These are phyloP conservation scores for Maylandia zebra DNA, from an alignment of 2,113 vertebrate genomes.

Conservation along the genomic window DNA sequence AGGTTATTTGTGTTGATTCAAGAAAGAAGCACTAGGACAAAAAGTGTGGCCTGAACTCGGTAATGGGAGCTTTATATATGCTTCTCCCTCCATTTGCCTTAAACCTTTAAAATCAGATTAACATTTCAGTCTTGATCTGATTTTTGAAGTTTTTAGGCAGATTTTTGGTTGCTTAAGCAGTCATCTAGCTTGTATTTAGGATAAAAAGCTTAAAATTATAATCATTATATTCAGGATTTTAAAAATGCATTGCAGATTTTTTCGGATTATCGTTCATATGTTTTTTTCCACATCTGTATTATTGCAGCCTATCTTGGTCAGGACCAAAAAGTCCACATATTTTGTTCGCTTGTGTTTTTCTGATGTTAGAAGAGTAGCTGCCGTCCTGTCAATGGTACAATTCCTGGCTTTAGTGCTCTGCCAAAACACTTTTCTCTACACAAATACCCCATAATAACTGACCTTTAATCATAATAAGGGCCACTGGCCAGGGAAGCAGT, in stretches of 20 bases:
- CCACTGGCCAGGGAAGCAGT: constrained; percentile 13
- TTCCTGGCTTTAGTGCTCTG: neutral
- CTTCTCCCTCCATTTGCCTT: neutral
- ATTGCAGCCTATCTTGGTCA: neutral
- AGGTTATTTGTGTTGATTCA: neutral
- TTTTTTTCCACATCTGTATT: neutral
- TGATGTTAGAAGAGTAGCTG: neutral
- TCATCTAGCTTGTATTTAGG: neutral
- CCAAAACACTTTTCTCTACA: neutral
- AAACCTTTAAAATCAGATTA: neutral
- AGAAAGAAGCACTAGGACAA: neutral
- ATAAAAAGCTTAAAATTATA: neutral
- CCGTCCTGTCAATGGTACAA: neutral
- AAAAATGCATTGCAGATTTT: neutral
- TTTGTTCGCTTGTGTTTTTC: neutral
- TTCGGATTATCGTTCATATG: neutral
- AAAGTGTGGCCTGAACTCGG: neutral
- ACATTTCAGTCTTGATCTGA: neutral
- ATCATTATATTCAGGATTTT: neutral
- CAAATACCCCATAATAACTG: constrained; percentile 36
- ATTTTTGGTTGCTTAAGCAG: neutral
- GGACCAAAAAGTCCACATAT: neutral
- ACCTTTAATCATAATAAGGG: constrained; percentile 21
- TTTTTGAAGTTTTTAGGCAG: neutral
- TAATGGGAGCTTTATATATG: neutral